phyloP scores from a whole-genome alignment of 2,888 invertebrate genomes.

The Dusona sp. region DNA sequence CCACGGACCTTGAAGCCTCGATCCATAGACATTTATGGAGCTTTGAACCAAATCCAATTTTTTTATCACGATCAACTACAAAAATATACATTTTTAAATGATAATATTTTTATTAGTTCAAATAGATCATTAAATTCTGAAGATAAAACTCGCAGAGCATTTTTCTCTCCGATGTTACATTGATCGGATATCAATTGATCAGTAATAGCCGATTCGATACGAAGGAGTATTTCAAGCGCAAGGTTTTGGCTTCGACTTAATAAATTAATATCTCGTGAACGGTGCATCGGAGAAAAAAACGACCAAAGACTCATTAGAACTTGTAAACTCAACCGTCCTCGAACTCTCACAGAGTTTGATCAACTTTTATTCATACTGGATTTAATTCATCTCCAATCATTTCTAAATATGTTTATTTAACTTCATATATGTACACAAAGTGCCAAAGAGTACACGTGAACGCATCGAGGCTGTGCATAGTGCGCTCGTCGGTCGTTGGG shows the following conservation, averaged over 20 bases:
- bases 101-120: neutral
- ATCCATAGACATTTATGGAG: slow-evolving; percentile 22
- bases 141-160: neutral
- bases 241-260: neutral
- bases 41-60: slow-evolving; percentile 15
- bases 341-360: neutral
- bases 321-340: neutral
- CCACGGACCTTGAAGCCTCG: neutral
- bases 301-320: neutral
- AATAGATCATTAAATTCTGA: neutral
- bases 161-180: neutral
- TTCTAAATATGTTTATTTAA: neutral
- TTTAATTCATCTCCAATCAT: slow-evolving; percentile 4
- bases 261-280: neutral
- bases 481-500: slow-evolving; percentile 73
- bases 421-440: slow-evolving; percentile 59
- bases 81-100: neutral
- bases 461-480: slow-evolving; percentile 70
- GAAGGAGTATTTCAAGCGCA: too few species aligned
- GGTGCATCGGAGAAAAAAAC: neutral
- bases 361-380: neutral
- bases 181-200: neutral
- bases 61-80: neutral
- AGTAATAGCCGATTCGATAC: neutral
- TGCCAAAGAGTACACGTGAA: slow-evolving; percentile 62